Base-by-base conservation (phyloP, 1,140 invertebrate genomes). In the Dufourea novaeangliae region DNA sequence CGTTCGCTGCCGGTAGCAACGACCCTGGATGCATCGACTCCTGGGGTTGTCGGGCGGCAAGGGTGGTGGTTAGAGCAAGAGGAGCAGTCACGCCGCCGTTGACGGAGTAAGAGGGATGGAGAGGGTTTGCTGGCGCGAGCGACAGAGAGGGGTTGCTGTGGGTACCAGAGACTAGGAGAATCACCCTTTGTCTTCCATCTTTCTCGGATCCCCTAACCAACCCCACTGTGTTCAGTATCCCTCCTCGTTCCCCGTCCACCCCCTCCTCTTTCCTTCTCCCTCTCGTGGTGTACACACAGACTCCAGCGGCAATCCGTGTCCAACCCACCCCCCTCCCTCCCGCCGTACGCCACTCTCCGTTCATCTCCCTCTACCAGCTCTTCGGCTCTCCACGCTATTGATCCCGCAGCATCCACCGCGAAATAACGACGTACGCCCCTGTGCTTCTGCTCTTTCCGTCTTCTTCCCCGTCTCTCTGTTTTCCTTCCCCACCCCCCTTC, bases 1-100 rank as follows among this genome's bases (percentile, higher is more conserved):
- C 91, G 91, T 92, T 92, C 87, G 90, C 90, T 92, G 90, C 88
- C 88, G 91, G 91, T 92, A 92, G 91, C 91, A 92, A 92, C 91
- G 91, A 92, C 91, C 91, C 91, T 91, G 91, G 91, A 92, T 92
- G 91, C 91, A 92, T 92, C 91, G 91, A 92, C 91, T 92, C 90
- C 89, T 92, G 91, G 91, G 91, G 91, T 90, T 91, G 88, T 88
- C 86, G 86, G 87, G 84, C 82, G 88, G 88, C 81, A 88, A 89
- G 89, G 90, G 89, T 88, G 79, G 84, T 67, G 73, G 67, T 74
- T 70, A 69, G 67, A 75, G 83, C 63, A 83, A 85, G 86, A 80
- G 81, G 67, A 82, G 37, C n/a, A n/a, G n/a, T n/a, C n/a, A n/a
- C n/a, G 54, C 32, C 52, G 57, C 29, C 17, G 25, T n/a, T 44